Percentiles rank a stretch among this genome's conserved stretches.
Conservation (phyloP, 2,113 vertebrate genomes). For the Bettongia penicillata region DNA sequence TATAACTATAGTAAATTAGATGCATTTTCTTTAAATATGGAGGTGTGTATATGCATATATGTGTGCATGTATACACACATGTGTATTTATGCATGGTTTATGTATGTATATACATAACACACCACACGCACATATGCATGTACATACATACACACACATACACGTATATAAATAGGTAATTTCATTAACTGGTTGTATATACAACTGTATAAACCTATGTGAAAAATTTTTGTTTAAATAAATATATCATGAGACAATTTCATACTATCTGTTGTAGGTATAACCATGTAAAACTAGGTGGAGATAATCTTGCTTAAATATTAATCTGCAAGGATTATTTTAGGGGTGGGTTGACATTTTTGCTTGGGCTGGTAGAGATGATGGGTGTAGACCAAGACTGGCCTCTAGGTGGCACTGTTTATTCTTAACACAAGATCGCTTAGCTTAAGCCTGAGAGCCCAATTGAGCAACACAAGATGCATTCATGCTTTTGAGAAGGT, state of each 20-base stretch:
- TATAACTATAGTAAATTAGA: neutral
- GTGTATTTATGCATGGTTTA: too few relatives aligned
- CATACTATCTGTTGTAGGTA: neutral
- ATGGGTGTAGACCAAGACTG: neutral
- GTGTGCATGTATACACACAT: neutral
- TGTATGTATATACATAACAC: neutral
- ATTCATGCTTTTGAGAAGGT: constrained; percentile 62
- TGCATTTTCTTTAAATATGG: neutral
- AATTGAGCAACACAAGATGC: neutral
- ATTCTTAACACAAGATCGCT: constrained; percentile 54
- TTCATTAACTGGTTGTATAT: neutral
- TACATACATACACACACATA: too few relatives aligned
- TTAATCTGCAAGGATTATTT: constrained; percentile 25
- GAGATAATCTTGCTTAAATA: neutral
- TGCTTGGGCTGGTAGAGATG: neutral
- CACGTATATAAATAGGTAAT: neutral
- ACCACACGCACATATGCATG: too few relatives aligned
- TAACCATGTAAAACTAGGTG: neutral
- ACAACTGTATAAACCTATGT: neutral
- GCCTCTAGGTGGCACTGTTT: constrained; percentile 86
- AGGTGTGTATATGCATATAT: too few relatives aligned
- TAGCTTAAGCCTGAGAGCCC: neutral
- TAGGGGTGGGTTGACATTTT: neutral
- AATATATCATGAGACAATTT: neutral
- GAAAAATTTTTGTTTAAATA: neutral